Base-by-base conservation (phyloP, 2,888 invertebrate genomes). In the Andrena trimmerana region DNA sequence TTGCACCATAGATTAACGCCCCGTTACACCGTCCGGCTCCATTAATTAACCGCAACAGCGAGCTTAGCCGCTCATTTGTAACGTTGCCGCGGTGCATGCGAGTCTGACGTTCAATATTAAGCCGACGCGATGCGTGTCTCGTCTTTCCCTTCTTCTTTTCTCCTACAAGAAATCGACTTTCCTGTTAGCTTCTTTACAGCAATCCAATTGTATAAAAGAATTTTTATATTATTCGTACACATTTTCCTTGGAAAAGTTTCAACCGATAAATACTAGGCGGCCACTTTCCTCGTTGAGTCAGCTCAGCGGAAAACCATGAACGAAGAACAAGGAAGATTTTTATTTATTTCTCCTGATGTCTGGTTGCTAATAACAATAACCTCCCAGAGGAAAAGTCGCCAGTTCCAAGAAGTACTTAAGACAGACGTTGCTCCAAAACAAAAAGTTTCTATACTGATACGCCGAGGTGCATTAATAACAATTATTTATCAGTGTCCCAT, bases 1-100 rank as follows among this genome's bases (percentile, higher is more conserved):
- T 92, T 91, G 86, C 91, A 80, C 86, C 90, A 89, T 89, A 89
- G 89, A 91, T 92, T 91, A 92, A 90, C 88, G 88, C 88, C 89
- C 88, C 85, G 89, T 89, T 90, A 89, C 88, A 84, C 81, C 88
- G 83, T 78, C 87, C 84, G 79, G 85, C 89, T 87, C 80, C 90
- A 90, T 92, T 92, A 90, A 88, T 91, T 90, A 90, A 88, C 84
- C 85, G 85, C 89, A 88, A 84, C 84, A 77, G 82, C 83, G 83
- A 84, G 72, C 83, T 87, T 87, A 84, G 84, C 85, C 87, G 79
- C 86, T 87, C 86, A 79, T 90, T 89, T 88, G 87, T 84, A 89
- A 88, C 85, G 86, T 85, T 85, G 77, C 68, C 74, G 75, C 80
- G 57, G 72, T 27, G 20, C 50, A 62, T 13, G 67, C 57, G 50